Base-by-base conservation (phyloP, 2,797 vertebrate species). In the Luscinia megarhynchos region DNA sequence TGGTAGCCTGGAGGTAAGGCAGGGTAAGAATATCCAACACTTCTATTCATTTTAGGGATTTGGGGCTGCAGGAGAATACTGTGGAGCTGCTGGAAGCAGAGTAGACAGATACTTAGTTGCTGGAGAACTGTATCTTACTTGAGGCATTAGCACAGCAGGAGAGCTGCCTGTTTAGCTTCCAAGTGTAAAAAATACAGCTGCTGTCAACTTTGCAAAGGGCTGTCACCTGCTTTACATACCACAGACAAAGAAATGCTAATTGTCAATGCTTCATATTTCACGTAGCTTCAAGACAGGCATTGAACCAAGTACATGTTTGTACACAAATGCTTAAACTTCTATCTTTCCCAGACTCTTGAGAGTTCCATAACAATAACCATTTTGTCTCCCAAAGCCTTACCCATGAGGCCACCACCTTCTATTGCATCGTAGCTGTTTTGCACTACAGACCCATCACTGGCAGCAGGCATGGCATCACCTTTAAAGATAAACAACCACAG, bases 1-100 rank as follows among this genome's bases (percentile, higher is more conserved):
- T 99, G 99, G 96, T 99, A 99, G 88, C 98, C 99, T 15, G 98
- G 99, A 32, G 98, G 99, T 59, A 99, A 97, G 51, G 98, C 97
- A 32, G 99, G 99, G 97, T 99, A 99, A 5, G 98, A 97, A 97
- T 98, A 98, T 29, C 98, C 98, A 96, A 98, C 97, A 67, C 97
- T 98, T 79, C 98, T 98, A 75, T 97, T 98, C 41, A 97, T 95
- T 61, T 98, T 98, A 46, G 97, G 97, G 97, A 36, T 98, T 98
- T 11, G 98, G 98, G 81, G 98, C 88, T 12, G 91, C 92, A 94
- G 97, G 92, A 70, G 97, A 93, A 50, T 97, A 74, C 89, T 98
- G 97, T 40, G 97, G 82, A 85, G 97, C 97, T 95, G 98, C 98
- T 99, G 90, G 34, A 96, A 64, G 96, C 94, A 94, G 92, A 86